A percentile compares a stretch with the other conserved stretches of the same genome.
phyloP scores from a whole-genome alignment of 1,140 invertebrate species.

The Cydia splendana region DNA sequence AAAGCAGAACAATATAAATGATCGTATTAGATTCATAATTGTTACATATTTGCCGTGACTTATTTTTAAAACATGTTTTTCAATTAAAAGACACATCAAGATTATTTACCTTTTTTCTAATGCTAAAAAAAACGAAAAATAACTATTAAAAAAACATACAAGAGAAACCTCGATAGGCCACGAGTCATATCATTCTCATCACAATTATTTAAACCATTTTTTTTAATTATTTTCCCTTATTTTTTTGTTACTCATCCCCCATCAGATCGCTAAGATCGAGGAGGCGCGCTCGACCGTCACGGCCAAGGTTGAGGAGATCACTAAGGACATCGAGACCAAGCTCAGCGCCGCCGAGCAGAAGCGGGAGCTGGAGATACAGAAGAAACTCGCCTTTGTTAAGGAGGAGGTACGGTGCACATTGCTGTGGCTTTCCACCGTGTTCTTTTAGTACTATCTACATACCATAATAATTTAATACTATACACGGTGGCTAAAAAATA shows the following conservation, averaged over 20 bases:
- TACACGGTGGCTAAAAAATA: too few relatives aligned
- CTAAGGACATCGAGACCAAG: conserved; percentile 86
- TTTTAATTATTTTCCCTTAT: conserved; percentile 33
- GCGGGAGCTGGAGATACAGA: conserved; percentile 88
- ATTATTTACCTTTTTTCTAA: too few relatives aligned
- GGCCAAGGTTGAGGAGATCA: conserved; percentile 83
- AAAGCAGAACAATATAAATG: too few relatives aligned
- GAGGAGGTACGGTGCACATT: conserved; percentile 84
- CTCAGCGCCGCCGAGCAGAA: conserved; percentile 87
- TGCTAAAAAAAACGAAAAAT: too few relatives aligned
- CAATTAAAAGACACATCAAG: too few relatives aligned
- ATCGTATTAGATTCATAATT: too few relatives aligned
- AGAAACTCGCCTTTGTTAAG: conserved; percentile 88
- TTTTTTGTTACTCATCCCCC: conserved; percentile 40
- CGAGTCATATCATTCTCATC: not conserved
- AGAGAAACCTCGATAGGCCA: not conserved
- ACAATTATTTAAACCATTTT: conserved; percentile 15
- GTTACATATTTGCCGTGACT: too few relatives aligned
- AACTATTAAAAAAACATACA: not conserved
- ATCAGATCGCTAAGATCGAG: conserved; percentile 85
- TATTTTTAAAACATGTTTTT: too few relatives aligned
- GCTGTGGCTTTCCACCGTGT: conserved; percentile 34
- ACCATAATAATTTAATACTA: too few relatives aligned
- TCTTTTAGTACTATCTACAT: too few relatives aligned
- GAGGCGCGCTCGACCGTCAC: conserved; percentile 85